A percentile compares a stretch with the other conserved stretches of the same genome.
phyloP scores from a whole-genome alignment of 1,140 invertebrate genomes.

The Brachionus koreanus region DNA sequence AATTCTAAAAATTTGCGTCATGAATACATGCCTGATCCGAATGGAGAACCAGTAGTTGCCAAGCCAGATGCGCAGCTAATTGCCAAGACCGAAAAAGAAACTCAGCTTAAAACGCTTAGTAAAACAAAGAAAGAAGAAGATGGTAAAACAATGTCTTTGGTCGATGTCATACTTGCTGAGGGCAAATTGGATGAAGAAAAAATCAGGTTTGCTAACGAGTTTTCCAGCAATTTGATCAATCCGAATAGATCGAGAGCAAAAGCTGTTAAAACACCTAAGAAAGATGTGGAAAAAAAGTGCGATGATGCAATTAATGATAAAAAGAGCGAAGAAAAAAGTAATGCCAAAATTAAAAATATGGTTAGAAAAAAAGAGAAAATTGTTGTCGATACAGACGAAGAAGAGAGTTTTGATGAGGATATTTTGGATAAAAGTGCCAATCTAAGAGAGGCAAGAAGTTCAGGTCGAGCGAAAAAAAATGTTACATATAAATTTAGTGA shows the following conservation, averaged over 20 bases:
- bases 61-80: constrained; percentile 19
- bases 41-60: constrained; percentile 13
- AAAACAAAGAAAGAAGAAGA: constrained; percentile 34
- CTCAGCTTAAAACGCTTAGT: not conserved
- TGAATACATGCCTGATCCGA: constrained; percentile 7
- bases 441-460: not conserved
- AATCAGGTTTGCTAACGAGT: not conserved
- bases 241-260: constrained; percentile 10
- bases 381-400: not conserved
- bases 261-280: constrained; percentile 2
- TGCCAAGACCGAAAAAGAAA: constrained; percentile 24
- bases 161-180: not conserved
- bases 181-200: constrained; percentile 7
- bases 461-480: constrained; percentile 7
- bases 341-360: not conserved
- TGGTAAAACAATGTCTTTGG: not conserved
- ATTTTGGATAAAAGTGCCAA: not conserved
- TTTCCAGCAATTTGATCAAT: not conserved
- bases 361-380: constrained; percentile 25
- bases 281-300: not conserved
- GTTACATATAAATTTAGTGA: constrained; percentile 16
- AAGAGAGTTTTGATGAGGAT: constrained; percentile 42
- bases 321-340: not conserved
- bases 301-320: not conserved
- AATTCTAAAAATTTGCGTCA: not conserved